phyloP scores from a whole-genome alignment of 2,888 invertebrate genomes.

The Scaptomyza parva region DNA sequence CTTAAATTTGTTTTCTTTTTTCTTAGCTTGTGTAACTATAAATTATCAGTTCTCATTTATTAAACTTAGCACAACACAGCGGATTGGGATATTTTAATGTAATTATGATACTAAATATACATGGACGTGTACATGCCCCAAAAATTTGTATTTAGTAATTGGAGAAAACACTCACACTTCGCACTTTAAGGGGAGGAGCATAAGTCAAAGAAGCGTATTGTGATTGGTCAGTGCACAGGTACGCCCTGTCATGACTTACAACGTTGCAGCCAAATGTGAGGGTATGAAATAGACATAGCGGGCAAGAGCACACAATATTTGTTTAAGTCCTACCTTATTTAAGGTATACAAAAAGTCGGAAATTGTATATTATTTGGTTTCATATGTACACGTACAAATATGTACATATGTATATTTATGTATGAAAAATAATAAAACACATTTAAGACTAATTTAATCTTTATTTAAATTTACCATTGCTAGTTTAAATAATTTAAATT shows the following conservation, averaged over 20 bases:
- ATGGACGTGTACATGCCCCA: slow-evolving; percentile 1
- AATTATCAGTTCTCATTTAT: slow-evolving; percentile 2
- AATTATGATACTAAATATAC: not conserved
- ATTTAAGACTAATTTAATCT: not conserved
- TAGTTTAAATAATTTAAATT: no score
- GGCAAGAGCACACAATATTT: slow-evolving; percentile 24
- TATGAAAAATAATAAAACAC: not conserved
- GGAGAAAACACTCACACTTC: slow-evolving; percentile 4
- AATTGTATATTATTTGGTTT: not conserved
- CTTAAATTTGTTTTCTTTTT: not conserved
- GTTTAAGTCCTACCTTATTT: slow-evolving; percentile 1
- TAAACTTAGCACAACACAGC: not conserved
- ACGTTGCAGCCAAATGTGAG: slow-evolving; percentile 12
- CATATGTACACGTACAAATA: no score
- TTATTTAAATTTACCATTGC: slow-evolving; percentile 3
- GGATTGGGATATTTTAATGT: not conserved
- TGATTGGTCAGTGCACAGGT: slow-evolving; percentile 21
- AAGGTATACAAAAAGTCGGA: slow-evolving; percentile 8
- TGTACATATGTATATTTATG: no score
- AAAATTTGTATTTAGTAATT: slow-evolving; percentile 3
- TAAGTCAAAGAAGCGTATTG: not conserved
- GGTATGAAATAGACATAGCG: slow-evolving; percentile 33
- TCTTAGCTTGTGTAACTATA: not conserved
- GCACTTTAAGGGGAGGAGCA: slow-evolving; percentile 19
- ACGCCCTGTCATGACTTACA: slow-evolving; percentile 18